Conservation (phyloP, 2,797 vertebrate species). For the Parauchenoglanis ngamensis region DNA sequence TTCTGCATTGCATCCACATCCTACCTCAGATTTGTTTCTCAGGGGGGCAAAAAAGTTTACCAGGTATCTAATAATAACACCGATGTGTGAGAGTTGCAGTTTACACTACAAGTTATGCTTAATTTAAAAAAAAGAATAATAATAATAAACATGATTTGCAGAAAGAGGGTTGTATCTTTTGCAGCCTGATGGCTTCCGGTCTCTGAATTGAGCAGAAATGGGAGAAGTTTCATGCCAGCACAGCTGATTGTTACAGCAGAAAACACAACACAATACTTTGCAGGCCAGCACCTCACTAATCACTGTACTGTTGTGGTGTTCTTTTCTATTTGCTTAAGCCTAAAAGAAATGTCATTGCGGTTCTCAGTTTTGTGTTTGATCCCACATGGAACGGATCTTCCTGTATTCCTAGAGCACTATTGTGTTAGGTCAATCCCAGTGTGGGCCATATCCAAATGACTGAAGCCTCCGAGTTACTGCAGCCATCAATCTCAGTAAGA, state of each 20-base stretch:
- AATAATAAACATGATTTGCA: no score
- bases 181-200: background rate
- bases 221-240: background rate
- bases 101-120: background rate
- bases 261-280: background rate
- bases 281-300: background rate
- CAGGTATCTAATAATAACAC: background rate
- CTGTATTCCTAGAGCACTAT: background rate
- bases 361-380: constrained; percentile 8
- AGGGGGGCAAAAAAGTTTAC: background rate
- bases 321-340: background rate
- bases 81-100: background rate
- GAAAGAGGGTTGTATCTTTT: background rate
- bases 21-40: background rate
- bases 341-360: background rate
- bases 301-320: background rate
- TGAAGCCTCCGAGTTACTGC: background rate
- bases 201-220: background rate
- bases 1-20: background rate
- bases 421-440: constrained; percentile 10
- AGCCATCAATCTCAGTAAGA: constrained; percentile 39
- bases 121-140: background rate
- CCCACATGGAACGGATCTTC: background rate
- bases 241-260: background rate
- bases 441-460: constrained; percentile 34